Evolutionary conservation across 2,113 vertebrate genomes (phyloP).

Genomic region (Psilopsiagon aurifrons): DNA sequence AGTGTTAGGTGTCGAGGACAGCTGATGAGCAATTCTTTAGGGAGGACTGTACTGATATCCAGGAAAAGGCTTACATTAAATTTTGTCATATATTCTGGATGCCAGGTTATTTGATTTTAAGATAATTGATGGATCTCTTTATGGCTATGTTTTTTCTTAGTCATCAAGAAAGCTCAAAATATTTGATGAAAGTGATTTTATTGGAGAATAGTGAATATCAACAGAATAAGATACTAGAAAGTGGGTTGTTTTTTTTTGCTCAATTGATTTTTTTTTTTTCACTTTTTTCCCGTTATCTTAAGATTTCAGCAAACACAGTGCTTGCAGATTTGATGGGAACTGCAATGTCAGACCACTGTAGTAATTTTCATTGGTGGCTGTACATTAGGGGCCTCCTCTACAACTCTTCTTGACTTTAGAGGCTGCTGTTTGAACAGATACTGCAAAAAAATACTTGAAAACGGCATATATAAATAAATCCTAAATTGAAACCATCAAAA

Average conservation of each 20-base stretch:
- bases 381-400: not conserved
- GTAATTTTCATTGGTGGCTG: not conserved
- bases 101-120: conserved; percentile 50
- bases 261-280: not conserved
- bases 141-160: conserved; percentile 25
- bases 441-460: conserved; percentile 16
- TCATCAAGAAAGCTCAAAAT: conserved; percentile 47
- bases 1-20: not conserved
- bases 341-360: not conserved
- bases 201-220: conserved; percentile 11
- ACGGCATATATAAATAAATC: conserved; percentile 21
- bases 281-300: not conserved
- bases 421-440: conserved; percentile 3
- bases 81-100: conserved; percentile 16
- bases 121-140: conserved; percentile 35
- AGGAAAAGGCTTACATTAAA: conserved; percentile 25
- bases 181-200: conserved; percentile 42
- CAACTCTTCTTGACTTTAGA: not conserved
- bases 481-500: not conserved
- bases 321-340: not conserved
- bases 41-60: not conserved
- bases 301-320: not conserved
- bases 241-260: not conserved
- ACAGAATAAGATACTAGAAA: not conserved
- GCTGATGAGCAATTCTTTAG: not conserved